phyloP scores from a whole-genome alignment of 2,888 invertebrate genomes.

The Cecidostiba fungosa region DNA sequence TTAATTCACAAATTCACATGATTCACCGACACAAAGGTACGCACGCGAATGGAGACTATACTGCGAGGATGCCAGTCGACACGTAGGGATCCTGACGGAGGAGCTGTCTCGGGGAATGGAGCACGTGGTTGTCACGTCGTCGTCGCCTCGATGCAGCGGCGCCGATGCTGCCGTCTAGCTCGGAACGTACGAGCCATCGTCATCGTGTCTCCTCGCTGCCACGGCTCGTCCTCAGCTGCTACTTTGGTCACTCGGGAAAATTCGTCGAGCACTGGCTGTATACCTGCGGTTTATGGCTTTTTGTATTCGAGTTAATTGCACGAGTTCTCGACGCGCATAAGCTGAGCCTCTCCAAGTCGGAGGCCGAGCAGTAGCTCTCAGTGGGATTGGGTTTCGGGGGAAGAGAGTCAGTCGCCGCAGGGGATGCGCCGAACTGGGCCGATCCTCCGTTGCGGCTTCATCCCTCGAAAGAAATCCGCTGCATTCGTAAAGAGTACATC shows the following conservation, averaged over 20 bases:
- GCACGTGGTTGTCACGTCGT: slow-evolving; percentile 75
- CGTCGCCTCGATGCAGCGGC: slow-evolving; percentile 68
- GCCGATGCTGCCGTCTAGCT: slow-evolving; percentile 65
- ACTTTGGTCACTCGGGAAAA: neutral
- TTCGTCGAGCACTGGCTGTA: neutral
- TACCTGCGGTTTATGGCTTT: no score
- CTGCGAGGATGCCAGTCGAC: neutral
- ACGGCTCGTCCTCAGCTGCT: neutral
- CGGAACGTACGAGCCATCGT: slow-evolving; percentile 32
- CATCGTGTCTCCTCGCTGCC: slow-evolving; percentile 27
- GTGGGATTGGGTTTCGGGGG: slow-evolving; percentile 45
- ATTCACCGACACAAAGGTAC: slow-evolving; percentile 34
- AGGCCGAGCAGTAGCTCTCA: slow-evolving; percentile 18
- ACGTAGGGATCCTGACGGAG: neutral
- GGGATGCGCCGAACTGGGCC: slow-evolving; percentile 63
- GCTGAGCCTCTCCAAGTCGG: neutral
- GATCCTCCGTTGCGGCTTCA: slow-evolving; percentile 54
- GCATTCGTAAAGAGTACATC: neutral
- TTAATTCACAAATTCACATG: slow-evolving; percentile 54
- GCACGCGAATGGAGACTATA: neutral
- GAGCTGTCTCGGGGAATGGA: neutral
- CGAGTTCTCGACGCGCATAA: neutral
- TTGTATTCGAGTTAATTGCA: neutral
- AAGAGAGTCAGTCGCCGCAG: slow-evolving; percentile 72
- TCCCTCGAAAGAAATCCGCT: slow-evolving; percentile 23